Evolutionary conservation across 2,113 vertebrate species (phyloP).

Genomic region (Ptychochromis oligacanthus): DNA sequence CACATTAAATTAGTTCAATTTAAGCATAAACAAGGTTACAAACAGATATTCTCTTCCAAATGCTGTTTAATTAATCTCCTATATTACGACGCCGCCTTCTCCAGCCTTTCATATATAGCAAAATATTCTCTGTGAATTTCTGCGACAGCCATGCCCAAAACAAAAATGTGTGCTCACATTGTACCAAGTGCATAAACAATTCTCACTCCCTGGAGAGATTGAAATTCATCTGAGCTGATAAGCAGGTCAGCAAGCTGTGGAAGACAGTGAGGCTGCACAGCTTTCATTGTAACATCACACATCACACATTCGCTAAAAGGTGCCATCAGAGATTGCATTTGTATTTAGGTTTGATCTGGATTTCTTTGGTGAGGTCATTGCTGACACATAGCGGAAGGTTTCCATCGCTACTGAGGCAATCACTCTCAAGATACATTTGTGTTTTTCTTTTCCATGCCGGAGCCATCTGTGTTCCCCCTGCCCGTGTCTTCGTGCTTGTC

Average conservation of each 20-base stretch:
- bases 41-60: background rate
- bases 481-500: background rate
- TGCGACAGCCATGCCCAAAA: slow-evolving; percentile 16
- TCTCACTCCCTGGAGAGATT: slow-evolving; percentile 25
- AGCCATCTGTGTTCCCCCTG: too few relatives aligned
- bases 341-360: background rate
- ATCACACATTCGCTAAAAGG: slow-evolving; percentile 4
- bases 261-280: slow-evolving; percentile 3
- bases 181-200: slow-evolving; percentile 28
- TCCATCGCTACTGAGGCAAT: background rate
- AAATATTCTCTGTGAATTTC: slow-evolving; percentile 3
- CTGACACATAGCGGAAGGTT: background rate
- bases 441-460: background rate
- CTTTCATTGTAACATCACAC: background rate
- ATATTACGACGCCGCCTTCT: background rate
- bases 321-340: background rate
- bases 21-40: slow-evolving; percentile 1
- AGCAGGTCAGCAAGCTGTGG: slow-evolving; percentile 54
- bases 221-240: slow-evolving; percentile 39
- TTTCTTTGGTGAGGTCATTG: background rate
- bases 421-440: background rate
- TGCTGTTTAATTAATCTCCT: background rate
- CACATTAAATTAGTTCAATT: background rate
- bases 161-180: slow-evolving; percentile 1
- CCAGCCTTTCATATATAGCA: background rate